Conservation (phyloP, 2,797 vertebrate species). For the Myoxocephalus aenaeus region DNA sequence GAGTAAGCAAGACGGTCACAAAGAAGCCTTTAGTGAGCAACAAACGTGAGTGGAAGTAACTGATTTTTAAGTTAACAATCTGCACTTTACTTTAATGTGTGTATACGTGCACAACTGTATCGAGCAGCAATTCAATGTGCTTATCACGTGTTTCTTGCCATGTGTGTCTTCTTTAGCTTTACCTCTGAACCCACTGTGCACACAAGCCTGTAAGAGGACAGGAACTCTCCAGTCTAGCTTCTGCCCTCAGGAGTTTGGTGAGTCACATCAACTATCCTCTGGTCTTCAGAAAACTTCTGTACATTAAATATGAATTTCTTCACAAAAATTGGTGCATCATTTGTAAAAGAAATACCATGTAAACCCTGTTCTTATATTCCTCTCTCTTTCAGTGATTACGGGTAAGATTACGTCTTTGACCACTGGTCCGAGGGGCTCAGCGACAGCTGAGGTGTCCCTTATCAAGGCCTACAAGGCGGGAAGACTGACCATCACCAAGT, state of each 20-base stretch:
- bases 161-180: slow-evolving; percentile 68
- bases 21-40: slow-evolving; percentile 71
- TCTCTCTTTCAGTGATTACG: slow-evolving; percentile 75
- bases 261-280: slow-evolving; percentile 53
- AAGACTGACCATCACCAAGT: slow-evolving; percentile 70
- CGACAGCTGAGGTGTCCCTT: slow-evolving; percentile 70
- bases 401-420: slow-evolving; percentile 76
- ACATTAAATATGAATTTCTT: no score
- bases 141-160: slow-evolving; percentile 35
- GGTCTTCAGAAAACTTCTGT: no score
- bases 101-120: neutral
- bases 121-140: neutral
- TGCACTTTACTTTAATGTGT: neutral
- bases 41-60: slow-evolving; percentile 73
- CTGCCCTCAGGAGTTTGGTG: slow-evolving; percentile 89
- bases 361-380: neutral
- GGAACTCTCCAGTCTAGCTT: slow-evolving; percentile 88
- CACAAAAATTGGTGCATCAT: neutral
- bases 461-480: slow-evolving; percentile 82
- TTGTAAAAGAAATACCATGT: neutral
- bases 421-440: slow-evolving; percentile 64
- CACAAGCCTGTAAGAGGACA: slow-evolving; percentile 83
- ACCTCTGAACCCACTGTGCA: slow-evolving; percentile 79
- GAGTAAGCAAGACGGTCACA: slow-evolving; percentile 61
- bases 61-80: neutral